Conservation (phyloP, 2,797 vertebrate genomes). For the Rhinatrema bivittatum region DNA sequence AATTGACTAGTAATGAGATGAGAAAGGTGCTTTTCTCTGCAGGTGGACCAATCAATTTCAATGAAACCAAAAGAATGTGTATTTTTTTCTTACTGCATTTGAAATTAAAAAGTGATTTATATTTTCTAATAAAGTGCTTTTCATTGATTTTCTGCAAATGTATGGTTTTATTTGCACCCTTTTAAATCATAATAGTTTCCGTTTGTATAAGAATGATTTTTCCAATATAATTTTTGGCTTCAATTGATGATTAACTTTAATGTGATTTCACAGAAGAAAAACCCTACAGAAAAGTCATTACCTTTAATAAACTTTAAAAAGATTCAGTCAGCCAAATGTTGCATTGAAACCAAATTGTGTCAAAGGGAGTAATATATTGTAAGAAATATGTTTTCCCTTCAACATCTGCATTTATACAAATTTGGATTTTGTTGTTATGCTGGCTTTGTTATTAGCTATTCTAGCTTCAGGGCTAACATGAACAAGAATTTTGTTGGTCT, state of each 20-base stretch:
- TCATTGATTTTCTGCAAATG: slow-evolving; percentile 74
- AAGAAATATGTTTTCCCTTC: slow-evolving; percentile 1
- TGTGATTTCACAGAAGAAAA: slow-evolving; percentile 57
- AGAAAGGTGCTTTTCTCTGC: slow-evolving; percentile 70
- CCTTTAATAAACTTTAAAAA: slow-evolving; percentile 64
- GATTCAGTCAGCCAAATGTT: slow-evolving; percentile 61
- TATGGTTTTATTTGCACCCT: slow-evolving; percentile 69
- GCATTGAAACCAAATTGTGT: slow-evolving; percentile 50
- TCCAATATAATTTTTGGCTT: slow-evolving; percentile 68
- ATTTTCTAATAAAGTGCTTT: slow-evolving; percentile 81
- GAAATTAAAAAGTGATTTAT: slow-evolving; percentile 86
- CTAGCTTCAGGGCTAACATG: background rate
- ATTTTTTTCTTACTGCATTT: slow-evolving; percentile 67
- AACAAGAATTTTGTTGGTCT: background rate
- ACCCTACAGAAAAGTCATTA: slow-evolving; percentile 49
- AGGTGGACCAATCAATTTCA: slow-evolving; percentile 83
- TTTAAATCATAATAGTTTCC: slow-evolving; percentile 61
- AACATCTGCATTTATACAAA: slow-evolving; percentile 8
- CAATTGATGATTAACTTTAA: slow-evolving; percentile 61
- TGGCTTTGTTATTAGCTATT: slow-evolving; percentile 11
- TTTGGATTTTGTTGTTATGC: too few relatives aligned
- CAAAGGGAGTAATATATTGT: slow-evolving; percentile 10
- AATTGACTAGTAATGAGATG: slow-evolving; percentile 90
- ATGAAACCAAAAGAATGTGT: slow-evolving; percentile 56
- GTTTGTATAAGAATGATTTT: slow-evolving; percentile 79